Evolutionary conservation across 2,888 invertebrate genomes (phyloP).

Genomic region (Tipula vernalis): DNA sequence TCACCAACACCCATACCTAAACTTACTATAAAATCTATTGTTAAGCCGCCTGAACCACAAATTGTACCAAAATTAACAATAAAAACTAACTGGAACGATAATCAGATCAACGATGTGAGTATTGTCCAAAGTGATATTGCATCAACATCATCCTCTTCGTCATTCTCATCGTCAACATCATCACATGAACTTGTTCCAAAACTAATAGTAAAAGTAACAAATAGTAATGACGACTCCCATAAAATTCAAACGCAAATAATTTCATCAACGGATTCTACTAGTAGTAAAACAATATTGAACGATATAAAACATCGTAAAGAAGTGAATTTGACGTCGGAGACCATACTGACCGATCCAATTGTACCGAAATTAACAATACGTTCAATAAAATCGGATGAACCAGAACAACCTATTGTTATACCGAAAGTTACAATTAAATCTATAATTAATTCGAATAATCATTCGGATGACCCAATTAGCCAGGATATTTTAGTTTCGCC

Average conservation of each 20-base stretch:
- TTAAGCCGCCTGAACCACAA: constrained; percentile 25
- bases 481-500: constrained; percentile 19
- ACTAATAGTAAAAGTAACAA: constrained; percentile 31
- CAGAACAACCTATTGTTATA: constrained; percentile 13
- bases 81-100: constrained; percentile 23
- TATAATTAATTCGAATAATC: constrained; percentile 22
- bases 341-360: constrained; percentile 14
- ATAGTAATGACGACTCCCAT: constrained; percentile 40
- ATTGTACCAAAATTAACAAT: constrained; percentile 35
- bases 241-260: constrained; percentile 27
- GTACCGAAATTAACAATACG: constrained; percentile 22
- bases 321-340: constrained; percentile 15
- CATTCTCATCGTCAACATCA: not conserved
- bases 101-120: constrained; percentile 16
- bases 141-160: constrained; percentile 10
- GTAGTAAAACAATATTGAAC: not conserved
- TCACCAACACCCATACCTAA: constrained; percentile 39
- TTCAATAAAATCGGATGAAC: constrained; percentile 13
- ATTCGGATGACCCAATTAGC: constrained; percentile 7
- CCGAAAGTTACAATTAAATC: constrained; percentile 39
- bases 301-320: not conserved
- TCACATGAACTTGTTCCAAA: constrained; percentile 11
- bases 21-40: constrained; percentile 43
- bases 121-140: not conserved
- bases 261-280: constrained; percentile 24